Conservation (phyloP, 2,113 vertebrate species). For the Andinoacara biseriatus region DNA sequence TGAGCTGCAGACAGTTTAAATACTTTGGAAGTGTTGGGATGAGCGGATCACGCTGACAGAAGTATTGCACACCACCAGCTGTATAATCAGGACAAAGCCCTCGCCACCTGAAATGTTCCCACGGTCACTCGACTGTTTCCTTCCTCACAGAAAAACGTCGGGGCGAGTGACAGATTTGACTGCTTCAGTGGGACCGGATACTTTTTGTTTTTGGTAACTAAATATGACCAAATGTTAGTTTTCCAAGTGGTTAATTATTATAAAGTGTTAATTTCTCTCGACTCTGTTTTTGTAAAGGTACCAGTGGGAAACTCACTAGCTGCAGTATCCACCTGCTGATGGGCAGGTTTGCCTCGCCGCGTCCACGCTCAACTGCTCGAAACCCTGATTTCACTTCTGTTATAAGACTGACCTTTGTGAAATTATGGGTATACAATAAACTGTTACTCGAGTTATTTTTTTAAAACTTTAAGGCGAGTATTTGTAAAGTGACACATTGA, state of each 20-base stretch:
- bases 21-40: neutral
- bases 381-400: neutral
- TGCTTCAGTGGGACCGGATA: neutral
- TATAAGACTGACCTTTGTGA: neutral
- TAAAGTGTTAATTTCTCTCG: neutral
- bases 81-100: fast-evolving
- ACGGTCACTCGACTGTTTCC: neutral
- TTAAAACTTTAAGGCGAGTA: neutral
- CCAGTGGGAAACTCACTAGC: neutral
- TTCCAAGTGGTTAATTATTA: neutral
- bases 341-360: neutral
- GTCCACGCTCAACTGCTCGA: constrained; percentile 6
- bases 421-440: neutral
- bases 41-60: neutral
- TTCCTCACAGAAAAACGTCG: neutral
- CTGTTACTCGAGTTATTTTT: neutral
- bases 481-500: neutral
- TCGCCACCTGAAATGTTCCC: neutral
- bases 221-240: constrained; percentile 26
- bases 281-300: constrained; percentile 3
- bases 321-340: neutral
- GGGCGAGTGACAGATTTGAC: neutral
- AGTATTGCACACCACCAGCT: neutral
- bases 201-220: neutral
- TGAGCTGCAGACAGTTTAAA: neutral